Base-by-base conservation (phyloP, 1,140 invertebrate genomes). In the Mercenaria mercenaria region DNA sequence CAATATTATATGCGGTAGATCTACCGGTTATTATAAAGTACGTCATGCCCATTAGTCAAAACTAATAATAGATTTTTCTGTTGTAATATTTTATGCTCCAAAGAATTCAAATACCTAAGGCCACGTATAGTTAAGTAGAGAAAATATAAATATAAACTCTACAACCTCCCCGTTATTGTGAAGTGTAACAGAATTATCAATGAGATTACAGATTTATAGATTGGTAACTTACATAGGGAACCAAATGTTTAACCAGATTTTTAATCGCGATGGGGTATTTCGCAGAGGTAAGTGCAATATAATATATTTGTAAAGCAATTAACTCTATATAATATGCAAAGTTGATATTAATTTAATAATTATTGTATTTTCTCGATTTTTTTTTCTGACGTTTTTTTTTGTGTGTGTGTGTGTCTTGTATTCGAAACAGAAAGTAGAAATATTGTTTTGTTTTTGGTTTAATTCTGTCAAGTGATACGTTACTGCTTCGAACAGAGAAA, bases 131-230 rank as follows among this genome's bases (percentile, higher is more conserved):
- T 13, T 8, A 23, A 56, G 20, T 13, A 11, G n/a, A 3, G 52
- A 56, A 13, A 23, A 56, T 56, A 56, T 56, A 56, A 56, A 56
- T 56, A 56, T 13, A 13, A n/a, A 56, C 52, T 20, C 52, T 13
- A 20, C 52, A 23, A 3, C 20, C n/a, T n/a, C n/a, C 6, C 2
- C n/a, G 20, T 56, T 56, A 13, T 56, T 56, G 3, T 13, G 3
- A 56, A 56, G 52, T 56, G 52, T 20, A 56, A 56, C n/a, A 56
- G n/a, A 8, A 23, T 20, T 11, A 3, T 64, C 26, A 29, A 64
- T 29, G 59, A 26, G 59, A 64, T 64, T 64, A n/a, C 59, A 64
- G 59, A 64, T 64, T 29, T 64, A 29, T 64, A 64, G 59, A 64
- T 64, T 64, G n/a, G n/a, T 64, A 29, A 26, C 26, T 29, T 64